Percentiles rank a stretch among this genome's conserved stretches.
phyloP scores from a whole-genome alignment of 2,797 vertebrate species.

The Numenius phaeopus region DNA sequence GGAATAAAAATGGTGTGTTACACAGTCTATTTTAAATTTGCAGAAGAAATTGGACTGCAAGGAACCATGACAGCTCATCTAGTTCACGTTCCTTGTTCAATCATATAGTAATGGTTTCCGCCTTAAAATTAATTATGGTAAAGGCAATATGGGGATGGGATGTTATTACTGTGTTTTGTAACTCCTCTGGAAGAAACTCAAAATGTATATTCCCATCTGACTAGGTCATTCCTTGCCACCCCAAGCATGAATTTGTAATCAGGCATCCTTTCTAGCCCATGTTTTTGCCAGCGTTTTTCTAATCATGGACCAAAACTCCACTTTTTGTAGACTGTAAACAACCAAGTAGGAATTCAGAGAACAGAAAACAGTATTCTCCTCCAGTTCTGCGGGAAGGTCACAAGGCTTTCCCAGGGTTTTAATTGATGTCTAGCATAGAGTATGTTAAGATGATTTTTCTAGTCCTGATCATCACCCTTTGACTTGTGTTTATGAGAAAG shows the following conservation, averaged over 20 bases:
- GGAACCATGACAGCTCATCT: background rate
- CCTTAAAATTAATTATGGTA: background rate
- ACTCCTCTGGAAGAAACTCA: background rate
- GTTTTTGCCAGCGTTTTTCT: background rate
- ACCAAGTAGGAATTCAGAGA: background rate
- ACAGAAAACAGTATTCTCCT: background rate
- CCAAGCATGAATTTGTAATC: background rate
- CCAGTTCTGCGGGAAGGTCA: background rate
- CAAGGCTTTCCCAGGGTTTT: background rate
- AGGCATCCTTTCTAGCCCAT: background rate
- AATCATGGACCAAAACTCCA: background rate
- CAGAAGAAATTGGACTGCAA: background rate
- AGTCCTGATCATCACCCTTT: background rate
- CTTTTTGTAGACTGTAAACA: background rate
- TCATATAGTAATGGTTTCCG: background rate
- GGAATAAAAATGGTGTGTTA: background rate
- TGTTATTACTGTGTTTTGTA: background rate
- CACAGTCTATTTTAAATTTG: background rate
- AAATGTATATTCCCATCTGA: background rate
- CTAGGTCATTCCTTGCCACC: background rate
- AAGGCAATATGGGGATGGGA: background rate
- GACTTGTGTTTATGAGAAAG: background rate
- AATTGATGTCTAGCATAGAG: background rate
- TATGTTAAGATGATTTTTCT: background rate
- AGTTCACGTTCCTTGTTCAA: background rate